Base-by-base conservation (phyloP, 2,113 vertebrate species). In the Taurulus bubalis region DNA sequence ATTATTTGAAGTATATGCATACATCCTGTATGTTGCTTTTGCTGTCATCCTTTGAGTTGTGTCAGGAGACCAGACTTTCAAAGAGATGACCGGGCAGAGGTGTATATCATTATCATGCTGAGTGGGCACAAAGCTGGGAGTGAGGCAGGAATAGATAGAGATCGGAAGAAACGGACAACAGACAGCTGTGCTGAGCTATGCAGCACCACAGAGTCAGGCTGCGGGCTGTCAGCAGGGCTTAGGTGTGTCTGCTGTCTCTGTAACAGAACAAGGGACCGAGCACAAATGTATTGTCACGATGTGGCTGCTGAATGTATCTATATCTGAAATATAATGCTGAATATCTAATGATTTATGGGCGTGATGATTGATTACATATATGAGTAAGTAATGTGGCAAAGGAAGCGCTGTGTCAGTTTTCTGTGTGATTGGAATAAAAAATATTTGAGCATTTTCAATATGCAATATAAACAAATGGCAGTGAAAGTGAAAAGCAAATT, bases 131-230 rank as follows among this genome's bases (percentile, higher is more conserved):
- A 90, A 83, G 78, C 10, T 45, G 71, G n/a, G 82, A 80, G 81
- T 68, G 84, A 85, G 76, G 75, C 83, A 87, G 80, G 80, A 71
- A 71, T 82, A 89, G 85, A 84, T 40, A 60, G 82, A 84, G 87
- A 89, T 87, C 15, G 68, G 86, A 93, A 73, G 89, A 90, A 85
- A 77, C 71, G 77, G 86, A 91, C 86, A 87, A 91, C 85, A 83
- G 91, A 94, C 91, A 94, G 90, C 89, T 93, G 89, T 94, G 93
- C 93, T 94, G 92, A 94, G 90, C 89, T 91, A 24, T 91, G 92
- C 90, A 90, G 85, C 90, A 66, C 15, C 56, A 59, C 77, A 77
- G 75, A 85, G 80, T 87, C 87, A 82, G 88, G 75, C 89, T 83
- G 82, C 75, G 74, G 73, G 59, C 89, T 93, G 90, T 92, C 92